Conservation (phyloP, 2,797 vertebrate genomes). For the Coranthus polyacanthus region DNA sequence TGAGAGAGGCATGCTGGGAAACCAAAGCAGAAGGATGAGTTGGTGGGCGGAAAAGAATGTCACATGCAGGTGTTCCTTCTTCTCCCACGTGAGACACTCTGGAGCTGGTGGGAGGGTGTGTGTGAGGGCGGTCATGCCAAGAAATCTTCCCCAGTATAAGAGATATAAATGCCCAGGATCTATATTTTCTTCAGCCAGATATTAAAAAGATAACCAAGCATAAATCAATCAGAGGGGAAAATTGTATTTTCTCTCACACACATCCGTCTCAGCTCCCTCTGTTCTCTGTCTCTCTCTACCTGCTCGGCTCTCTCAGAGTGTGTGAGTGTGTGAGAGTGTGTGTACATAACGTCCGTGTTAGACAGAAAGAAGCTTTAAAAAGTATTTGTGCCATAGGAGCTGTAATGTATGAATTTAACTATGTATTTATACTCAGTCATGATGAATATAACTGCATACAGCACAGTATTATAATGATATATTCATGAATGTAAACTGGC, state of each 20-base stretch:
- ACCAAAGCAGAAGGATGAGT: conserved; percentile 40
- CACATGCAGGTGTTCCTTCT: conserved; percentile 65
- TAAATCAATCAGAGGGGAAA: conserved; percentile 64
- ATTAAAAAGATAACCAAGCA: conserved; percentile 73
- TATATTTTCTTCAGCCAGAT: conserved; percentile 66
- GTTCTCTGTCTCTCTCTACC: conserved; percentile 61
- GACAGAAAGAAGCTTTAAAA: conserved; percentile 69
- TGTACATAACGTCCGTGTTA: conserved; percentile 60
- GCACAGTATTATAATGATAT: conserved; percentile 76
- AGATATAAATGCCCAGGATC: conserved; percentile 24
- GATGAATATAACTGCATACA: conserved; percentile 67
- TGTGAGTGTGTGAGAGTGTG: conserved; percentile 23
- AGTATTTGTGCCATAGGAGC: conserved; percentile 74
- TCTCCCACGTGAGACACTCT: conserved; percentile 48
- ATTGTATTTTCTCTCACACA: conserved; percentile 54
- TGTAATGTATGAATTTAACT: conserved; percentile 69
- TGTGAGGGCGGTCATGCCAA: conserved; percentile 29
- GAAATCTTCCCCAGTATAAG: conserved; percentile 45
- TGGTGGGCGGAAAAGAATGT: conserved; percentile 13
- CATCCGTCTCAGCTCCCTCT: conserved; percentile 33
- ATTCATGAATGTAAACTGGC: conserved; percentile 76
- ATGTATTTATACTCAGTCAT: conserved; percentile 72
- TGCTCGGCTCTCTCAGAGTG: conserved; percentile 33
- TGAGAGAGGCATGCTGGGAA: conserved; percentile 54
- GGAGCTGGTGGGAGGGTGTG: conserved; percentile 30